Percentiles rank a stretch among this genome's conserved stretches.
phyloP scores from a whole-genome alignment of 2,888 invertebrate genomes.

The Coenonympha arcania region DNA sequence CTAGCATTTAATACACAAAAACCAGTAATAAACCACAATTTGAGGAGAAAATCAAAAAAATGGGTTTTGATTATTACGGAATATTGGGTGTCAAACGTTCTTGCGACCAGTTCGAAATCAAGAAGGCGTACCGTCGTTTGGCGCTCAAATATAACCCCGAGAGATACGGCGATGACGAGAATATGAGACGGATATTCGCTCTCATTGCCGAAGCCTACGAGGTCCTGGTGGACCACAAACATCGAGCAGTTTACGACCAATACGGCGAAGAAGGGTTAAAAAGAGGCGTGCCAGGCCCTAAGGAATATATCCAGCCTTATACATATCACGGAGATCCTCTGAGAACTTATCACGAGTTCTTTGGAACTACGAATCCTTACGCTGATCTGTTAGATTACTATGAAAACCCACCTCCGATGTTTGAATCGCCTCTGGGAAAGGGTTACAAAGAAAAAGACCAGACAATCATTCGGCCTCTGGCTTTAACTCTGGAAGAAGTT shows the following conservation, averaged over 20 bases:
- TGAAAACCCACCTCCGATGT: conserved; percentile 76
- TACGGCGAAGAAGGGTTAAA: conserved; percentile 92
- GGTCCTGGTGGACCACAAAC: conserved; percentile 78
- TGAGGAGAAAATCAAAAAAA: background rate
- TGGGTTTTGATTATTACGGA: conserved; percentile 81
- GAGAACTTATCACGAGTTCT: conserved; percentile 84
- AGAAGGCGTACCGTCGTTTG: conserved; percentile 77
- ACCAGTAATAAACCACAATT: background rate
- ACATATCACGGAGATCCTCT: conserved; percentile 86
- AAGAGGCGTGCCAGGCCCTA: conserved; percentile 81
- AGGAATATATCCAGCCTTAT: conserved; percentile 80
- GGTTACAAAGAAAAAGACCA: conserved; percentile 77
- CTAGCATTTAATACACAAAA: no score
- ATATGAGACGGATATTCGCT: conserved; percentile 71
- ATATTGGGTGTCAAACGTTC: conserved; percentile 79
- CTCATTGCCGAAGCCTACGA: conserved; percentile 86
- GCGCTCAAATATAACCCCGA: conserved; percentile 77
- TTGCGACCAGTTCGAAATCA: conserved; percentile 79
- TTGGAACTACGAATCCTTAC: conserved; percentile 88
- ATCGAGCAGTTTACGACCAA: conserved; percentile 87
- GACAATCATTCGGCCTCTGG: conserved; percentile 63
- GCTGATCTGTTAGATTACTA: conserved; percentile 81
- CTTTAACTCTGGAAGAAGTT: conserved; percentile 72
- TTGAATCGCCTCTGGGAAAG: conserved; percentile 75
- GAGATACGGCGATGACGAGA: conserved; percentile 61